phyloP scores from a whole-genome alignment of 2,797 vertebrate species.

The Rousettus madagascariensis region DNA sequence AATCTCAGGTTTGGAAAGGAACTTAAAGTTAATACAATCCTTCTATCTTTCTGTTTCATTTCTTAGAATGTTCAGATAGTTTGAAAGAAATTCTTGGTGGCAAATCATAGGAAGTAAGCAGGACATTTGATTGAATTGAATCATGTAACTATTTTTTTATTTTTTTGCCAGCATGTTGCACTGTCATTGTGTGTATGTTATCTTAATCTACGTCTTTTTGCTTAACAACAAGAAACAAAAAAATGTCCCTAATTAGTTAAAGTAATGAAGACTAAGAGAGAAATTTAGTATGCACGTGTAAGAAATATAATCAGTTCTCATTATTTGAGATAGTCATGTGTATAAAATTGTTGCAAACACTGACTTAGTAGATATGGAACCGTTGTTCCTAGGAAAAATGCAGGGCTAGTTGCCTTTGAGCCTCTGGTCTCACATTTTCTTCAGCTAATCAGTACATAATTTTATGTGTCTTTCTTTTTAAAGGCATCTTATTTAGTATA shows the following conservation, averaged over 20 bases:
- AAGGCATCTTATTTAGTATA: not conserved
- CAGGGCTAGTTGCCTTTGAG: not conserved
- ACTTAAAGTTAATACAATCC: not conserved
- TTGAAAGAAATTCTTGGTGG: conserved; percentile 20
- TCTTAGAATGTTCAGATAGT: not conserved
- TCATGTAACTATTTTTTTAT: not conserved
- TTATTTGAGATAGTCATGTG: not conserved
- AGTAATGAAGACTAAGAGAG: not conserved
- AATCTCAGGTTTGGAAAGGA: conserved; percentile 14
- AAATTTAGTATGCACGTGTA: not conserved
- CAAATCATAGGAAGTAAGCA: not conserved
- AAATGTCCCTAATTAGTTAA: not conserved
- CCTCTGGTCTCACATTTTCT: conserved; percentile 3
- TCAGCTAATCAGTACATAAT: not conserved
- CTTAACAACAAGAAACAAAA: conserved; percentile 29
- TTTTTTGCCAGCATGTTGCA: not conserved
- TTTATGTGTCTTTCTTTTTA: not conserved
- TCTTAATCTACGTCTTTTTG: not conserved
- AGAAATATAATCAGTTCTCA: not conserved
- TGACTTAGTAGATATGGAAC: not conserved
- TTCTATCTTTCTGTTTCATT: not conserved
- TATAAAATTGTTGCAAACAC: not conserved
- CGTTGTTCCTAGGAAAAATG: not conserved
- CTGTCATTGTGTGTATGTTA: not conserved
- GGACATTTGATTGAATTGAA: not conserved